Base-by-base conservation (phyloP, 2,888 invertebrate genomes). In the Heliconius erato region DNA sequence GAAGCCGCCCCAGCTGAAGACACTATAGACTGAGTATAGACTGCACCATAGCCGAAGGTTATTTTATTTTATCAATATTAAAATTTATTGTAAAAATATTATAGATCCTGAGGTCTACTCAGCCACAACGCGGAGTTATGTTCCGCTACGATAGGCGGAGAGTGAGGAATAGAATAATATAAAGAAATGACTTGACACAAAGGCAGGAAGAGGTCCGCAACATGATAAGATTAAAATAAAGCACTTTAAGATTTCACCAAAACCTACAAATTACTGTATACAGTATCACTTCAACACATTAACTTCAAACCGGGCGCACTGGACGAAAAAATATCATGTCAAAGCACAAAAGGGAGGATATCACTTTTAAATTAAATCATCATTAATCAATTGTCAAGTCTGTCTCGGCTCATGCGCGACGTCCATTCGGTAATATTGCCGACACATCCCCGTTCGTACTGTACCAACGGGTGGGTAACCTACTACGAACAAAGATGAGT, bases 371-470 rank as follows among this genome's bases (percentile, higher is more conserved):
- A 76, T 76, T n/a, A 44, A 28, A 67, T 78, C 4, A 67, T 44
- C 67, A 78, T 78, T 78, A 78, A 78, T 78, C 78, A 78, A 78
- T 78, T 78, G 78, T 12, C 78, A 49, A 67, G 78, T 67, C 78
- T 65, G 78, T 44, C 65, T 67, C 78, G 78, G 67, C 28, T 67
- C 78, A 67, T 77, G 44, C 65, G 35, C 77, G 77, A 67, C 65
- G 26, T 78, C n/a, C 65, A 78, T 78, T 78, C 67, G 49, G 44
- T 78, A 78, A 78, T 44, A 16, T n/a, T 23, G 40, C 67, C 65
- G 44, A 49, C 78, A 67, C 67, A 78, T 77, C 67, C 65, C 28
- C 67, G 40, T 78, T 67, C 40, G 26, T 78, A 78, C 28, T 28
- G 67, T 7, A 49, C 49, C 19, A 49, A 16, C 49, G 26, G 67